Base-by-base conservation (phyloP, 2,888 invertebrate species). In the Lysandra bellargus region DNA sequence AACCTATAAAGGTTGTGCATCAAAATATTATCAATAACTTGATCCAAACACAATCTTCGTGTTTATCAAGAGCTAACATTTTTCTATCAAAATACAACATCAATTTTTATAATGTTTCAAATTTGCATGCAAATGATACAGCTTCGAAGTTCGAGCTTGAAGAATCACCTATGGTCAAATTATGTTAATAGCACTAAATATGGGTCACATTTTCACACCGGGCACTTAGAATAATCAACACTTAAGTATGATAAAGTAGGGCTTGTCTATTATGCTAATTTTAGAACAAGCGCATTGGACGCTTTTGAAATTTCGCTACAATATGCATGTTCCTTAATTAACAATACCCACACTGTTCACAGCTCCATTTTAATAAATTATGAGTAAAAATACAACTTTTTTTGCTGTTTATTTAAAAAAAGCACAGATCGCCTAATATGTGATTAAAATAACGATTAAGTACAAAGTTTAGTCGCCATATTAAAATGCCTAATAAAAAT, bases 201-300 rank as follows among this genome's bases (percentile, higher is more conserved):
- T 73, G 23, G 73, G 73, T 73, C 73, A 73, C 40, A 73, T 40
- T 73, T 72, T 73, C 73, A 40, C 40, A 40, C 37, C 17, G n/a
- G 73, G 6, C 73, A 40, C 73, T 73, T 40, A 73, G 40, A 73
- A 40, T 73, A 73, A 73, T 73, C 40, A 40, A 40, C 73, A 40
- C 73, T 73, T 73, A 73, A 73, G 73, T 73, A 40, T 73, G 37
- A 73, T 73, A 73, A 73, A 73, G 73, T 73, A 23, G 73, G 40
- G 73, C 37, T 73, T 37, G 73, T 40, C 73, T 73, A 40, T 40
- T 73, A 73, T 73, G 73, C 17, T 73, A 73, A 73, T 73, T 73
- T 73, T 73, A 73, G 64, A 30, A 64, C 64, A 73, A 72, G 72
- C 72, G 40, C 40, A 73, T 73, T 40, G 64, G 64, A 64, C 40